These are phyloP conservation scores for Merluccius polli DNA, from an alignment of 2,797 vertebrate species.

Conservation along the genomic window DNA sequence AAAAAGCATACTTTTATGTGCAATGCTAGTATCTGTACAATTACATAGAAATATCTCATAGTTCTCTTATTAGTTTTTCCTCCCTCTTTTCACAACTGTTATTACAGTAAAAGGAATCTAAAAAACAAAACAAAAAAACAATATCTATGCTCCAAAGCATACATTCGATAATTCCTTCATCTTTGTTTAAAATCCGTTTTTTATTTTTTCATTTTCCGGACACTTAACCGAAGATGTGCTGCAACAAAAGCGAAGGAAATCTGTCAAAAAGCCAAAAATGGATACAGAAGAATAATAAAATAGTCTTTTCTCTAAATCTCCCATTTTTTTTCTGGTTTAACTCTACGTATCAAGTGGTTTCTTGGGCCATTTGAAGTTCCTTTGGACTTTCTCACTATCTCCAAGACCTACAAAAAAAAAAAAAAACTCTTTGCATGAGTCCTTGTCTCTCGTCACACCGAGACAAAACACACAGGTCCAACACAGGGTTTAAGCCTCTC, in stretches of 20 bases:
- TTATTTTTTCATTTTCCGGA: conserved; percentile 52
- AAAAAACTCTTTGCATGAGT: conserved; percentile 23
- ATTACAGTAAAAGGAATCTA: conserved; percentile 85
- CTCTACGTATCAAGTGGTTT: conserved; percentile 49
- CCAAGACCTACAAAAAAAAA: conserved; percentile 49
- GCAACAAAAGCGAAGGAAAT: conserved; percentile 75
- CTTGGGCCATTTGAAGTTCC: conserved; percentile 54
- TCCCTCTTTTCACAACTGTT: conserved; percentile 79
- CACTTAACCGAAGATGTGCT: conserved; percentile 76
- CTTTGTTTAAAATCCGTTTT: conserved; percentile 69
- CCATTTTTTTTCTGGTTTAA: conserved; percentile 54
- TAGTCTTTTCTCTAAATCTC: conserved; percentile 65
- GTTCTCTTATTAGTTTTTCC: conserved; percentile 90
- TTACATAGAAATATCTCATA: conserved; percentile 94
- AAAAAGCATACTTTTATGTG: conserved; percentile 92
- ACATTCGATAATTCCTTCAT: conserved; percentile 80
- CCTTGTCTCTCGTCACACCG: conserved; percentile 57
- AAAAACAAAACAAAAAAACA: conserved; percentile 67
- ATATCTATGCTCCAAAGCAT: conserved; percentile 83
- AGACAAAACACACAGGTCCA: conserved; percentile 62
- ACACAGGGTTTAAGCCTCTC: conserved; percentile 33
- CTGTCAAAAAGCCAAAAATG: conserved; percentile 76
- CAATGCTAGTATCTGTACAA: conserved; percentile 99
- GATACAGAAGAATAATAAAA: conserved; percentile 82
- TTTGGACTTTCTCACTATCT: conserved; percentile 49